A percentile compares a stretch with the other conserved stretches of the same genome.
These are phyloP conservation scores for Eriosoma lanigerum DNA, from an alignment of 1,140 invertebrate species.

Conservation along the genomic window DNA sequence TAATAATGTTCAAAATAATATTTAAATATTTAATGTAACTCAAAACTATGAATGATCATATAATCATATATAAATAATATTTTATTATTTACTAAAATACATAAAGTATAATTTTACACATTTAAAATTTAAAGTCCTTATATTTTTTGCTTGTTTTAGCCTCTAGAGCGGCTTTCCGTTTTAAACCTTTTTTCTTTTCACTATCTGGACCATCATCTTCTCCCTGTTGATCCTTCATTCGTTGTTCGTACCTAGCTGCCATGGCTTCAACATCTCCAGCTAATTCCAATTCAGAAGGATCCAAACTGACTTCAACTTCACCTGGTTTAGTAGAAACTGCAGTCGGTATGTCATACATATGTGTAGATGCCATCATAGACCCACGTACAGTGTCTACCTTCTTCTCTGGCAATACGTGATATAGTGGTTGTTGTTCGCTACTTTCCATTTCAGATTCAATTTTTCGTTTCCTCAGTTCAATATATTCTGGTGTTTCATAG, in stretches of 20 bases:
- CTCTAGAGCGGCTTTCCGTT: slow-evolving; percentile 64
- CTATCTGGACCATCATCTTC: slow-evolving; percentile 87
- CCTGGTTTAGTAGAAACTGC: slow-evolving; percentile 43
- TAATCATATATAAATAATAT: neutral
- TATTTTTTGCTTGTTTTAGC: slow-evolving; percentile 92
- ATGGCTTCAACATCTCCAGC: slow-evolving; percentile 85
- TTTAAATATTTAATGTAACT: too few species aligned
- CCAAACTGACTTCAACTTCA: slow-evolving; percentile 89
- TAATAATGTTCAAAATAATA: too few species aligned
- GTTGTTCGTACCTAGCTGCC: slow-evolving; percentile 95
- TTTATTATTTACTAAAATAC: neutral
- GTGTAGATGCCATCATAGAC: slow-evolving; percentile 98
- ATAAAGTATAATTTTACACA: neutral
- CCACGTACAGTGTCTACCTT: slow-evolving; percentile 84
- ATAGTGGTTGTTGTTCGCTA: slow-evolving; percentile 85
- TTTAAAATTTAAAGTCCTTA: slow-evolving; percentile 98
- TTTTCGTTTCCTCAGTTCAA: slow-evolving; percentile 95
- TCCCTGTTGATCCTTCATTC: slow-evolving; percentile 91
- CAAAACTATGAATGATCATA: too few species aligned
- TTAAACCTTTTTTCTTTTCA: slow-evolving; percentile 88
- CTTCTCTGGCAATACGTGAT: slow-evolving; percentile 93
- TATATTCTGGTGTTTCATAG: slow-evolving; percentile 96
- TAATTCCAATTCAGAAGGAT: slow-evolving; percentile 95
- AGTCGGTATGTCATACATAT: slow-evolving; percentile 86
- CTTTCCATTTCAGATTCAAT: slow-evolving; percentile 97